A percentile compares a stretch with the other conserved stretches of the same genome.
Evolutionary conservation across 2,113 vertebrate species (phyloP).

Genomic region (Sander lucioperca): DNA sequence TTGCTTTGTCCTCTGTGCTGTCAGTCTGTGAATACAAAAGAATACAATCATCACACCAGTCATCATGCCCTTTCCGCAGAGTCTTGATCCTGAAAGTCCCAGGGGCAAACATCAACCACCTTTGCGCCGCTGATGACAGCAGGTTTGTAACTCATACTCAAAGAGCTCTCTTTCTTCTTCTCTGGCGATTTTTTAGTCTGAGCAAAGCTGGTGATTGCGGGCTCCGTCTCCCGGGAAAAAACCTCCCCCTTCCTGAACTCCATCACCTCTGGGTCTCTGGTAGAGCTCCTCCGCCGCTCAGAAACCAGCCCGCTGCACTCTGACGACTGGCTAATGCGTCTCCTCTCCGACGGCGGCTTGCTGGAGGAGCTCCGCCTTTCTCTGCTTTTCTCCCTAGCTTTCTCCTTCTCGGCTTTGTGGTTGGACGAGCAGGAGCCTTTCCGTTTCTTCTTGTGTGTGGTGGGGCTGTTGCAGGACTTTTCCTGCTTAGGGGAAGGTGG

Average conservation of each 20-base stretch:
- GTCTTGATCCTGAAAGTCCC: constrained; percentile 86
- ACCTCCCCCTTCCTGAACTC: constrained; percentile 79
- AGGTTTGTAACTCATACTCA: constrained; percentile 65
- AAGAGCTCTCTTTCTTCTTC: constrained; percentile 71
- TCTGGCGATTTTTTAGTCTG: constrained; percentile 73
- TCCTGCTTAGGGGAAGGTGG: constrained; percentile 88
- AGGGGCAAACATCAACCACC: constrained; percentile 83
- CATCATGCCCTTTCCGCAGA: constrained; percentile 78
- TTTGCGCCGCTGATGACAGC: constrained; percentile 63
- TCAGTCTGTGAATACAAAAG: constrained; percentile 60
- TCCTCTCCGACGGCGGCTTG: constrained; percentile 77
- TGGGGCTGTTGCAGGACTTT: constrained; percentile 85
- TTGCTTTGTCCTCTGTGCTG: constrained; percentile 34
- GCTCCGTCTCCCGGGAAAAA: constrained; percentile 80
- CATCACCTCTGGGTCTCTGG: constrained; percentile 81
- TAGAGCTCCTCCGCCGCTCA: constrained; percentile 82
- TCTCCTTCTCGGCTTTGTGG: constrained; percentile 81
- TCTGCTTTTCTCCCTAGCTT: constrained; percentile 79
- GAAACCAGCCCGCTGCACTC: constrained; percentile 76
- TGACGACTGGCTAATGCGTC: constrained; percentile 83
- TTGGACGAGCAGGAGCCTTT: constrained; percentile 86
- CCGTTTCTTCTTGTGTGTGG: constrained; percentile 88
- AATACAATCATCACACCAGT: constrained; percentile 38
- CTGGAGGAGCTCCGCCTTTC: constrained; percentile 83
- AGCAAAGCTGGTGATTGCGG: constrained; percentile 44